A percentile compares a stretch with the other conserved stretches of the same genome.
Evolutionary conservation across 2,113 vertebrate species (phyloP).

Genomic region (Atrichornis clamosus): DNA sequence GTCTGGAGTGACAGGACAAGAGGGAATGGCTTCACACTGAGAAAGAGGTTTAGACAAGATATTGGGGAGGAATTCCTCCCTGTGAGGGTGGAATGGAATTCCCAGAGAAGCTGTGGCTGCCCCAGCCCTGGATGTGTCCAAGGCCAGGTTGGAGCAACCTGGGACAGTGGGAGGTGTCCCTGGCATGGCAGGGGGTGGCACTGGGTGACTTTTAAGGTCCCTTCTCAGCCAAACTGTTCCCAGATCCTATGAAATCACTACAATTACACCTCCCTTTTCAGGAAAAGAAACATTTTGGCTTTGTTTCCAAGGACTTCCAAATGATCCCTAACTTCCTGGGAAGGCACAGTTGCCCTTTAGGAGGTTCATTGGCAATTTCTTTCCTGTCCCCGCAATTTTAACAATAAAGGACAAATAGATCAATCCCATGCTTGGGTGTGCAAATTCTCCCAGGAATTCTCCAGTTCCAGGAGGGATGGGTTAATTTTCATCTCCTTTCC

Average conservation of each 20-base stretch:
- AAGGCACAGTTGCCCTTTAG: not conserved
- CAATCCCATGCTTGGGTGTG: not conserved
- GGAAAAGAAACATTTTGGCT: not conserved
- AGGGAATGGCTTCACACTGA: not conserved
- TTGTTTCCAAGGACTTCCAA: not conserved
- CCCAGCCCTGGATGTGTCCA: not conserved
- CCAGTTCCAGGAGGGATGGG: not conserved
- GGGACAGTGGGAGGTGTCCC: not conserved
- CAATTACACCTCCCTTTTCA: not conserved
- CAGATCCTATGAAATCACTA: not conserved
- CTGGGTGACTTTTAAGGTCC: not conserved
- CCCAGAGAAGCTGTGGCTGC: not conserved
- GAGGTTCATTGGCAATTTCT: accelerated
- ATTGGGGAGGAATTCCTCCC: not conserved
- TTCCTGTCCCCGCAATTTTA: not conserved
- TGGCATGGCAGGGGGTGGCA: not conserved
- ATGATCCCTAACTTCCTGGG: not conserved
- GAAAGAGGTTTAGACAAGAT: not conserved
- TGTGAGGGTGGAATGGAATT: not conserved
- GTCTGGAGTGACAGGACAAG: not conserved
- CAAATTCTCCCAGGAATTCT: not conserved
- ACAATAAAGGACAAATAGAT: not conserved
- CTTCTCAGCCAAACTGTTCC: not conserved
- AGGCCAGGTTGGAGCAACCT: not conserved
- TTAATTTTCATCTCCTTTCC: not conserved